Percentiles rank a stretch among this genome's conserved stretches.
phyloP scores from a whole-genome alignment of 2,797 vertebrate species.

The Cottoperca gobio region DNA sequence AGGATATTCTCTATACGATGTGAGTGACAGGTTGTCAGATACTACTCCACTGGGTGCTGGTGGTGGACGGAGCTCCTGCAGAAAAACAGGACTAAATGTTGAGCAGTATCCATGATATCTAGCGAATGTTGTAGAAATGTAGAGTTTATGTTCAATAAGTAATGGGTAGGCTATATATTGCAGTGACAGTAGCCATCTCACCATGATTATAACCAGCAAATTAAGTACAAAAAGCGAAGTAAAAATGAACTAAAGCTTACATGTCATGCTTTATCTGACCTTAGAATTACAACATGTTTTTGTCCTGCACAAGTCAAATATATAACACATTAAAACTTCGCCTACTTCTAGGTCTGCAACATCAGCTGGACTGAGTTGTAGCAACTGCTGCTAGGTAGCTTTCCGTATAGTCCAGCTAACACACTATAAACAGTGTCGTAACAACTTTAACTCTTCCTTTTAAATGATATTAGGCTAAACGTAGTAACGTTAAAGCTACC shows the following conservation, averaged over 20 bases:
- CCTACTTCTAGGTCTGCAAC: constrained; percentile 1
- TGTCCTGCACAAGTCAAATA: background rate
- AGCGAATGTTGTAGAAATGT: background rate
- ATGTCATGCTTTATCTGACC: background rate
- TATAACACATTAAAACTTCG: constrained; percentile 8
- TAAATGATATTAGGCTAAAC: background rate
- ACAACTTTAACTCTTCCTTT: background rate
- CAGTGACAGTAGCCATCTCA: background rate
- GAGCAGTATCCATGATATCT: constrained; percentile 7
- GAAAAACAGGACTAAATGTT: constrained; percentile 13
- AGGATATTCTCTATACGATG: constrained; percentile 90
- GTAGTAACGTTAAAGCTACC: constrained; percentile 40
- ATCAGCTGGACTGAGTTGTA: constrained; percentile 37
- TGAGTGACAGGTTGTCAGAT: constrained; percentile 83
- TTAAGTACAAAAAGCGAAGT: background rate
- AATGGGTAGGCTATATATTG: background rate
- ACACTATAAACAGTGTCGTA: background rate
- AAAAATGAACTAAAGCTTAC: background rate
- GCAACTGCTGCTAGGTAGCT: constrained; percentile 41
- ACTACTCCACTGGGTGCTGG: constrained; percentile 44
- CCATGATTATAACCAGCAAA: background rate
- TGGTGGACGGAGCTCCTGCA: constrained; percentile 57
- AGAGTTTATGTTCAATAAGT: background rate
- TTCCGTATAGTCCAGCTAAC: background rate
- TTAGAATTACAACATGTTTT: background rate